Conservation (phyloP, 2,113 vertebrate genomes). For the Oophaga pumilio region DNA sequence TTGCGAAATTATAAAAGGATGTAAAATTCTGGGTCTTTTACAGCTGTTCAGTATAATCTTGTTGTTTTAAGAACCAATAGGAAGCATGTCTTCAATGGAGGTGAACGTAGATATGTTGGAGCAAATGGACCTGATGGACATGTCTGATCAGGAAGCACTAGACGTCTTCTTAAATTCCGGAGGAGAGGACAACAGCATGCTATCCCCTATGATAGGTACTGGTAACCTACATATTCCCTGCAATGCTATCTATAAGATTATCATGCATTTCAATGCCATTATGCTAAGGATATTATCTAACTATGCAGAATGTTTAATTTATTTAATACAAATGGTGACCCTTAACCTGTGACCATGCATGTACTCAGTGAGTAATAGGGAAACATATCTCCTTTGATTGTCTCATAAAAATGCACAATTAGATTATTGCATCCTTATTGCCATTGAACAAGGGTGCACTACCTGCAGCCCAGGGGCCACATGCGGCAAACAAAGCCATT, state of each 20-base stretch:
- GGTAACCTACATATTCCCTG: neutral
- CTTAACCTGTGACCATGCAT: no score
- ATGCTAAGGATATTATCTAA: no score
- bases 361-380: no score
- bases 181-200: slow-evolving; percentile 74
- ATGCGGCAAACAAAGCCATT: no score
- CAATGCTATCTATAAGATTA: neutral
- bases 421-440: no score
- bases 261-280: neutral
- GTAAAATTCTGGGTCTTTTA: neutral
- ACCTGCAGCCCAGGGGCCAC: no score
- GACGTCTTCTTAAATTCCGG: slow-evolving; percentile 91
- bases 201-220: slow-evolving; percentile 80
- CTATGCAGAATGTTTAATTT: no score
- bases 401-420: no score
- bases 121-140: slow-evolving; percentile 88
- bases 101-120: slow-evolving; percentile 89
- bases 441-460: no score
- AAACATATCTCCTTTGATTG: no score
- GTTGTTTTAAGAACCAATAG: slow-evolving; percentile 74
- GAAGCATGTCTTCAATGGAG: slow-evolving; percentile 95
- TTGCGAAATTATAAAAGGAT: neutral
- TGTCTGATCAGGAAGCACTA: slow-evolving; percentile 91
- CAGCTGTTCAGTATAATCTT: neutral
- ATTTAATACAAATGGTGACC: no score